phyloP scores from a whole-genome alignment of 2,797 vertebrate species.

The Acanthis flammea region DNA sequence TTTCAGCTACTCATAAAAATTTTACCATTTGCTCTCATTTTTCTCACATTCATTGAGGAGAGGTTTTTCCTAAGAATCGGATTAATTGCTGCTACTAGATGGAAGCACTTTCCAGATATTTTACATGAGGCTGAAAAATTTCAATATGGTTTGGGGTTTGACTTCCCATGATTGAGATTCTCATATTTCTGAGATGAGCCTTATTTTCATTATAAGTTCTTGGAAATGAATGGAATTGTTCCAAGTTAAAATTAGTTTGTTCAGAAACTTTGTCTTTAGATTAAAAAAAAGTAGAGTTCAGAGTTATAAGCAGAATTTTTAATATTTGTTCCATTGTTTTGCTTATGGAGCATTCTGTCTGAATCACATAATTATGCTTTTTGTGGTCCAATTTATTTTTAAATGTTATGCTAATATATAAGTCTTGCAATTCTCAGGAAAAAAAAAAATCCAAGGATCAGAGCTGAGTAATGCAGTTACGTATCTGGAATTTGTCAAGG shows the following conservation, averaged over 20 bases:
- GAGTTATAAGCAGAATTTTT: neutral
- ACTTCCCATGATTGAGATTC: neutral
- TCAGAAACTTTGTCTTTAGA: neutral
- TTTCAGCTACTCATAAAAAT: neutral
- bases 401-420: neutral
- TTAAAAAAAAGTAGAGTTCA: neutral
- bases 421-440: neutral
- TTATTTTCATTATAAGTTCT: neutral
- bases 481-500: neutral
- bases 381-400: neutral
- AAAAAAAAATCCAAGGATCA: neutral
- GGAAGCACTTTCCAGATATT: neutral
- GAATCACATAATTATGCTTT: neutral
- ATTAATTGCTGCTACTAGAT: neutral
- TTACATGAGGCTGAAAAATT: conserved; percentile 5
- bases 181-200: neutral
- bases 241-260: neutral
- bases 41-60: neutral
- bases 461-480: neutral
- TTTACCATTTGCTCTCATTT: neutral
- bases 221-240: neutral
- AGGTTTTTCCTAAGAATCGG: neutral
- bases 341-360: neutral
- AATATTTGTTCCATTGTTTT: neutral
- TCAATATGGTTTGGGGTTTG: neutral